Evolutionary conservation across 2,888 invertebrate genomes (phyloP).

Genomic region (Hirtodrosophila cameraria): DNA sequence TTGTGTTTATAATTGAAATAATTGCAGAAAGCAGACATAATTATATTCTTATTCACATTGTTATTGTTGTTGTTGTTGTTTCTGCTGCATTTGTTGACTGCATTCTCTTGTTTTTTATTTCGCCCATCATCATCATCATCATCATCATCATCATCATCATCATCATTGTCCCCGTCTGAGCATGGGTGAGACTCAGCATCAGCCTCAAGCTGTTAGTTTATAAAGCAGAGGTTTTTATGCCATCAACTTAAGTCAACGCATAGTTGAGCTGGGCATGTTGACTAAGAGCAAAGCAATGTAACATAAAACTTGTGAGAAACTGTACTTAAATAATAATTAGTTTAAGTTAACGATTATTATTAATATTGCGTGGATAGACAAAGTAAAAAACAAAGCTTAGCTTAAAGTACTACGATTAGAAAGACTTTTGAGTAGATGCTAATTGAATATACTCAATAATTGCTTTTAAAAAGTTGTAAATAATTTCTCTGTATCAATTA

Average conservation of each 20-base stretch:
- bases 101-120: slow-evolving; percentile 19
- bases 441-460: too few relatives aligned
- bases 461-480: too few relatives aligned
- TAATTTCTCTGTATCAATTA: too few relatives aligned
- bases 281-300: background rate
- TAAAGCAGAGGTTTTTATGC: slow-evolving; percentile 28
- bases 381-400: too few relatives aligned
- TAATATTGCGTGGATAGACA: too few relatives aligned
- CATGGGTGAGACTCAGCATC: slow-evolving; percentile 11
- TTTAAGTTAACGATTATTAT: too few relatives aligned
- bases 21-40: slow-evolving; percentile 72
- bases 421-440: too few relatives aligned
- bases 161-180: slow-evolving; percentile 43
- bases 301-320: background rate
- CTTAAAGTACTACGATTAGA: too few relatives aligned
- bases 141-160: too few relatives aligned
- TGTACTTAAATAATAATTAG: too few relatives aligned
- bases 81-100: slow-evolving; percentile 13
- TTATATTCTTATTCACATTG: slow-evolving; percentile 60
- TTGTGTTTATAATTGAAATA: slow-evolving; percentile 75
- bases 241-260: slow-evolving; percentile 2
- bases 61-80: slow-evolving; percentile 27
- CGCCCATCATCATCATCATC: slow-evolving; percentile 48
- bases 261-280: background rate
- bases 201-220: slow-evolving; percentile 34